A percentile compares a stretch with the other conserved stretches of the same genome.
phyloP scores from a whole-genome alignment of 2,888 invertebrate genomes.

The Oscheius sp. region DNA sequence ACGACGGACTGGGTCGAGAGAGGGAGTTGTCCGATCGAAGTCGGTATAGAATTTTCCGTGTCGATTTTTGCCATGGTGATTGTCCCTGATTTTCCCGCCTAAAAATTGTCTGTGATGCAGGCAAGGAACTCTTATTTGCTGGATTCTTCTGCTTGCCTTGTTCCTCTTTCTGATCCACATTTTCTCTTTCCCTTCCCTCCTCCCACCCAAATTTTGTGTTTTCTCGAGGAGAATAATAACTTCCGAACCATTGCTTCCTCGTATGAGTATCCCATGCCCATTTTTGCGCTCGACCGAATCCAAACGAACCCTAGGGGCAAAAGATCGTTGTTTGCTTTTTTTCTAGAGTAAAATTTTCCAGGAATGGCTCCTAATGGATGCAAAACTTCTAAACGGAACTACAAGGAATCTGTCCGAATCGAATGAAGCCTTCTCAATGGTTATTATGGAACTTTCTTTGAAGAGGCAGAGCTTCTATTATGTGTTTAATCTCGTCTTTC shows the following conservation, averaged over 20 bases:
- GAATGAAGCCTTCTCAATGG: constrained; percentile 71
- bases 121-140: too few relatives aligned
- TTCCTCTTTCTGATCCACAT: neutral
- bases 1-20: too few relatives aligned
- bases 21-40: too few relatives aligned
- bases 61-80: too few relatives aligned
- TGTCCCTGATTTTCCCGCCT: too few relatives aligned
- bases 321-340: neutral
- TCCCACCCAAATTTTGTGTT: neutral
- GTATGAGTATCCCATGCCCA: neutral
- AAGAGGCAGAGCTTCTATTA: constrained; percentile 76
- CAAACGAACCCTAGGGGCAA: neutral
- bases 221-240: constrained; percentile 6
- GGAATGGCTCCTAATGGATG: constrained; percentile 64
- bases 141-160: neutral
- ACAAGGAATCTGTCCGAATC: constrained; percentile 53
- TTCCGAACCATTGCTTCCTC: constrained; percentile 21
- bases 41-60: too few relatives aligned
- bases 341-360: constrained; percentile 21
- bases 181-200: neutral
- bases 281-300: neutral
- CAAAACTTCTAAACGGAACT: constrained; percentile 65
- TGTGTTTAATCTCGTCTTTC: constrained; percentile 77
- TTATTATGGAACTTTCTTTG: constrained; percentile 63
- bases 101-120: too few relatives aligned